phyloP scores from a whole-genome alignment of 1,140 invertebrate species.

The Ceratina australensis region DNA sequence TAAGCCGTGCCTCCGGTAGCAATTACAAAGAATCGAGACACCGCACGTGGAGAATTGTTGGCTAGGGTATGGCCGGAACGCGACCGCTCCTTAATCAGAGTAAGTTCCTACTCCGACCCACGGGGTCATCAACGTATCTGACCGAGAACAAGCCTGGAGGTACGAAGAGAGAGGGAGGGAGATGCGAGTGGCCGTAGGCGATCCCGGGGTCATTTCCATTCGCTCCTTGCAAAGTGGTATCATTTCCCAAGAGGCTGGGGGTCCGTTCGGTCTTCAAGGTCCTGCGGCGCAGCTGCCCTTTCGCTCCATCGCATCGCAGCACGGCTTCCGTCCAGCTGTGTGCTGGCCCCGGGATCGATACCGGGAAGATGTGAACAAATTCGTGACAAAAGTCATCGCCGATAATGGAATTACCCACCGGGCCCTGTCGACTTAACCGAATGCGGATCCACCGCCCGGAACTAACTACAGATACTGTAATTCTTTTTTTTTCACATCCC shows the following conservation, averaged over 20 bases:
- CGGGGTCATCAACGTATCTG: constrained; percentile 71
- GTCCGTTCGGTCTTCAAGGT: constrained; percentile 60
- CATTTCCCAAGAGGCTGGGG: constrained; percentile 76
- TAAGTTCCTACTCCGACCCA: constrained; percentile 46
- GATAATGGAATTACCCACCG: constrained; percentile 36
- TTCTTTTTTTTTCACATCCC: constrained; percentile 70
- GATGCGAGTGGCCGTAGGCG: constrained; percentile 52
- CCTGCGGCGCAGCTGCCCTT: constrained; percentile 63
- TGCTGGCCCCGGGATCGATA: constrained; percentile 31
- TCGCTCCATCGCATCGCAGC: constrained; percentile 37
- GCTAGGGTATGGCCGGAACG: constrained; percentile 12
- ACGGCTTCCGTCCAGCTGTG: constrained; percentile 1
- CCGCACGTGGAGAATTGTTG: constrained; percentile 8
- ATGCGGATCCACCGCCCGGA: constrained; percentile 58
- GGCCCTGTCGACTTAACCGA: constrained; percentile 51
- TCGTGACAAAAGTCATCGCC: constrained; percentile 20
- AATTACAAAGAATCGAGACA: neutral
- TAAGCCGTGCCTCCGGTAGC: no score
- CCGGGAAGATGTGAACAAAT: neutral
- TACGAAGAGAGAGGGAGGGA: constrained; percentile 32
- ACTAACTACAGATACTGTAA: constrained; percentile 75
- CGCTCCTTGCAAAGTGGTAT: constrained; percentile 77
- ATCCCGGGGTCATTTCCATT: constrained; percentile 78
- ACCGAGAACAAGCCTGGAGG: constrained; percentile 72
- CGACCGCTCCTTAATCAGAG: constrained; percentile 53